A percentile compares a stretch with the other conserved stretches of the same genome.
Evolutionary conservation across 2,113 vertebrate genomes (phyloP).

Genomic region (Paracanthobrama guichenoti): DNA sequence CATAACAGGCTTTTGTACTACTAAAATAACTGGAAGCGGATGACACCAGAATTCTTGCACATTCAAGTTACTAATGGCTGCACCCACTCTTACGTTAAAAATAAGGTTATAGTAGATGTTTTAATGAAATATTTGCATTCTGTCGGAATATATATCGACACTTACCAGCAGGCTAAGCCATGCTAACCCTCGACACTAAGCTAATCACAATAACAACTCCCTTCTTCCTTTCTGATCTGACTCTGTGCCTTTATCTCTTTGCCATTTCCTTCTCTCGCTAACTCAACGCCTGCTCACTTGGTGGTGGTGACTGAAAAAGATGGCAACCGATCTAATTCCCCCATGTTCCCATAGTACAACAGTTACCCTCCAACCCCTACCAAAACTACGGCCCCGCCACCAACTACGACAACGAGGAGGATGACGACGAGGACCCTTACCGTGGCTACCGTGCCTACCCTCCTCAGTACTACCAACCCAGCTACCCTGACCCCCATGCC

Average conservation of each 20-base stretch:
- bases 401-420: slow-evolving; percentile 71
- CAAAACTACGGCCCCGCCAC: slow-evolving; percentile 79
- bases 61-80: too few species aligned
- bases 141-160: neutral
- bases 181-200: neutral
- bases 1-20: too few species aligned
- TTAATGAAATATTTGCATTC: neutral
- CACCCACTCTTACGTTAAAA: too few species aligned
- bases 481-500: slow-evolving; percentile 72
- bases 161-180: neutral
- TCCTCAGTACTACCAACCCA: slow-evolving; percentile 77
- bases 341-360: slow-evolving; percentile 81
- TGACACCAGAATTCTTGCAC: too few species aligned
- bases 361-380: slow-evolving; percentile 82
- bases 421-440: slow-evolving; percentile 75
- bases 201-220: neutral
- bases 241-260: slow-evolving; percentile 66
- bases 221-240: slow-evolving; percentile 60
- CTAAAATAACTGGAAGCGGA: too few species aligned
- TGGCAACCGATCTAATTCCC: slow-evolving; percentile 71
- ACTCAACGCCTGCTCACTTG: slow-evolving; percentile 53
- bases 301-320: slow-evolving; percentile 64
- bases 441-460: slow-evolving; percentile 78
- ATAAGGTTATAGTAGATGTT: neutral
- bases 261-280: slow-evolving; percentile 50